These are phyloP conservation scores for Apodemus agrarius DNA, from an alignment of 2,797 vertebrate genomes.

Conservation along the genomic window DNA sequence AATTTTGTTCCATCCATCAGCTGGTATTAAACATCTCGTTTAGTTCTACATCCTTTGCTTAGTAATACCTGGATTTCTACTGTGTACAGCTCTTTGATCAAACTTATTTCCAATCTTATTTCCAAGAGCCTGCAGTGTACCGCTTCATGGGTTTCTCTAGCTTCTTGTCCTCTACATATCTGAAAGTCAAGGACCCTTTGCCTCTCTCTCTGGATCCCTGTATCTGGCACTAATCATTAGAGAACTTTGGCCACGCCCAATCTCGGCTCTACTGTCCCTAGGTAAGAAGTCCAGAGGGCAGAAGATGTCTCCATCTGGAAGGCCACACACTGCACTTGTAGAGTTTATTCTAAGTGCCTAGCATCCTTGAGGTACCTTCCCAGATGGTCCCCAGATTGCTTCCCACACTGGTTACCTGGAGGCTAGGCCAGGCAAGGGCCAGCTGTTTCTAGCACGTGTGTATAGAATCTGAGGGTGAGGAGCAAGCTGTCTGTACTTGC, in stretches of 20 bases:
- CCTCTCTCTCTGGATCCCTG: not conserved
- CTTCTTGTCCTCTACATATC: not conserved
- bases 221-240: too few relatives aligned
- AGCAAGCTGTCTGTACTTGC: not conserved
- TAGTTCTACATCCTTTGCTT: not conserved
- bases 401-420: not conserved
- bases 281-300: not conserved
- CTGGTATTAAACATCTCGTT: not conserved
- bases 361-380: not conserved
- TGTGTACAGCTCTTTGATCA: not conserved
- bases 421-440: not conserved
- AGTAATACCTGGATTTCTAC: not conserved
- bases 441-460: not conserved
- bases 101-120: not conserved
- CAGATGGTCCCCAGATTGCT: not conserved
- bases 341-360: not conserved
- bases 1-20: not conserved
- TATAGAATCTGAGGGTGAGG: not conserved
- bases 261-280: not conserved
- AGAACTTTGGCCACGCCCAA: not conserved
- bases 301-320: not conserved
- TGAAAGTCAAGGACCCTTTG: not conserved
- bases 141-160: not conserved
- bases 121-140: not conserved
- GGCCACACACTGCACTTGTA: too few relatives aligned